Conservation (phyloP, 2,888 invertebrate species). For the Abrostola tripartita region DNA sequence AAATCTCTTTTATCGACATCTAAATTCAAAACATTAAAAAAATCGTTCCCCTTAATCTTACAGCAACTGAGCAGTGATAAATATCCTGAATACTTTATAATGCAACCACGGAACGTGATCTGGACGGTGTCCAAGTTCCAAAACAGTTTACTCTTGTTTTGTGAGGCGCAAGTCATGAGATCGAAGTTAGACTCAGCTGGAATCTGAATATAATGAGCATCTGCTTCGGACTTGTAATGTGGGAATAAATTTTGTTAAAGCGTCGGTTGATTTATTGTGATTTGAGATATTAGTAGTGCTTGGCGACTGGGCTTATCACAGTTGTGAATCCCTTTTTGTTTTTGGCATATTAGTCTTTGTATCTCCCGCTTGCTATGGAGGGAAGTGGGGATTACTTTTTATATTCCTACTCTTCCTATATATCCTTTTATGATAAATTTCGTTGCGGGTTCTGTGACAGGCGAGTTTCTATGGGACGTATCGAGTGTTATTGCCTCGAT, state of each 20-base stretch:
- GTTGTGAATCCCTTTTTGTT: no score
- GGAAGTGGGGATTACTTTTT: no score
- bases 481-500: no score
- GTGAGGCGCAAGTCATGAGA: constrained; percentile 15
- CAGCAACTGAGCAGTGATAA: constrained; percentile 40
- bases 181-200: neutral
- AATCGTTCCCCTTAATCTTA: constrained; percentile 2
- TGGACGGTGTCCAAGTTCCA: constrained; percentile 46
- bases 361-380: no score
- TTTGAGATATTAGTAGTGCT: neutral
- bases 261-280: neutral
- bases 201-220: neutral
- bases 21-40: neutral
- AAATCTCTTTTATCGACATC: neutral
- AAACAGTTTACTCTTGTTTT: constrained; percentile 36
- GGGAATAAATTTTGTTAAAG: neutral
- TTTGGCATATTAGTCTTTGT: no score
- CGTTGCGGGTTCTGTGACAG: no score
- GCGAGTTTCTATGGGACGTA: no score
- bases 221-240: neutral
- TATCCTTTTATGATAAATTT: no score
- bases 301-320: neutral
- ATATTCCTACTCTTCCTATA: no score
- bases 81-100: constrained; percentile 52
- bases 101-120: constrained; percentile 45